Evolutionary conservation across 1,140 invertebrate species (phyloP).

Genomic region (Drosophila bipectinata): DNA sequence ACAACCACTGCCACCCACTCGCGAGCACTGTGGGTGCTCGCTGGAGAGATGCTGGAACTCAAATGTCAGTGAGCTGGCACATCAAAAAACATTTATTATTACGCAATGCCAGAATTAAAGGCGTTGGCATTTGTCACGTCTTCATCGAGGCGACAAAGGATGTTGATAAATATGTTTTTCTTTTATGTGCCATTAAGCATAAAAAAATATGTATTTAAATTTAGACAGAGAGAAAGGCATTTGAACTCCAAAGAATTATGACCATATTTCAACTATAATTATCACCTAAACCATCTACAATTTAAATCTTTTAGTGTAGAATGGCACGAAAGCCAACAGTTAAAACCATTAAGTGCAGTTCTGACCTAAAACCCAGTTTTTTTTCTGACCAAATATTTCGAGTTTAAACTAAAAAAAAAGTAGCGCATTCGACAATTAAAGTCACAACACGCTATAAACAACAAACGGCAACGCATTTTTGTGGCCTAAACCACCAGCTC

Average conservation of each 20-base stretch:
- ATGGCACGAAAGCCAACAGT: background rate
- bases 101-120: constrained; percentile 17
- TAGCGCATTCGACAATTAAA: constrained; percentile 7
- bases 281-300: background rate
- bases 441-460: constrained; percentile 32
- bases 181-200: background rate
- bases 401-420: background rate
- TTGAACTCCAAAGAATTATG: background rate
- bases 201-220: background rate
- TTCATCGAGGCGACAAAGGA: constrained; percentile 10
- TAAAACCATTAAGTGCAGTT: background rate
- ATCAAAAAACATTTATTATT: constrained; percentile 24
- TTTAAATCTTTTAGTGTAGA: background rate
- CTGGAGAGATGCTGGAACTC: constrained; percentile 4
- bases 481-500: constrained; percentile 9
- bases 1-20: background rate
- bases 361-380: background rate
- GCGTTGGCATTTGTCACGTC: constrained; percentile 35
- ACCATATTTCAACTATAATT: background rate
- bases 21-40: constrained; percentile 18
- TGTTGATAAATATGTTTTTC: constrained; percentile 16
- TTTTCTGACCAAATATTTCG: background rate
- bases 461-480: constrained; percentile 7
- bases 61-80: constrained; percentile 11
- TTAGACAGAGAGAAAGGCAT: background rate